A percentile compares a stretch with the other conserved stretches of the same genome.
Evolutionary conservation across 2,113 vertebrate genomes (phyloP).

Genomic region (Platycercus adscitus): DNA sequence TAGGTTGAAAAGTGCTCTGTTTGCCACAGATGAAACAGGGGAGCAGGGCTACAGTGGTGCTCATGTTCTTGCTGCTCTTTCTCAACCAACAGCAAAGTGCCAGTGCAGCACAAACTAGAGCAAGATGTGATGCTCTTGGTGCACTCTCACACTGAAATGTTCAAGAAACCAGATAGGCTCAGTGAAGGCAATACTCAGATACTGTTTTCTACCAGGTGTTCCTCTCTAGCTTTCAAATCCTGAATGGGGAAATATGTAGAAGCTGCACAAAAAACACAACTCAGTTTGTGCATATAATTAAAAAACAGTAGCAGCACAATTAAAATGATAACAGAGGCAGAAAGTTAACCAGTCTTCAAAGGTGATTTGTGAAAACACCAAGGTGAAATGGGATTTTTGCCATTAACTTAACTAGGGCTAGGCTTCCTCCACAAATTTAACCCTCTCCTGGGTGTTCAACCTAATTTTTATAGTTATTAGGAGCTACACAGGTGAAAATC

Average conservation of each 20-base stretch:
- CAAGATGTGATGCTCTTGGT: neutral
- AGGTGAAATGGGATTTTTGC: neutral
- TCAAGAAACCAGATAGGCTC: neutral
- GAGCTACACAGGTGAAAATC: neutral
- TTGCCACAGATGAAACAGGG: fast-evolving
- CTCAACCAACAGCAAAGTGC: neutral
- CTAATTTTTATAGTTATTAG: neutral
- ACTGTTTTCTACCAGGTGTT: neutral
- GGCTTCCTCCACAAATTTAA: neutral
- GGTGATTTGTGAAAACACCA: neutral
- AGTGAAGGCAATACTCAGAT: neutral
- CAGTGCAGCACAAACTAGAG: neutral
- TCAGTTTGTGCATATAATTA: neutral
- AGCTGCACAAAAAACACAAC: neutral
- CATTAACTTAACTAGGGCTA: neutral
- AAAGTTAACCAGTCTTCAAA: neutral
- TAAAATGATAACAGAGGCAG: neutral
- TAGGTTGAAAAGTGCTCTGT: fast-evolving
- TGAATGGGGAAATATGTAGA: neutral
- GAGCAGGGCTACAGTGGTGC: neutral
- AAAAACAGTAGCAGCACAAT: neutral
- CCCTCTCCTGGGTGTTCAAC: neutral
- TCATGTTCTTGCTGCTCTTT: neutral
- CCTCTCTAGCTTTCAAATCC: neutral
- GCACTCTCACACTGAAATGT: neutral